These are phyloP conservation scores for Myrmophylax atrothorax DNA, from an alignment of 2,113 vertebrate species.

Conservation along the genomic window DNA sequence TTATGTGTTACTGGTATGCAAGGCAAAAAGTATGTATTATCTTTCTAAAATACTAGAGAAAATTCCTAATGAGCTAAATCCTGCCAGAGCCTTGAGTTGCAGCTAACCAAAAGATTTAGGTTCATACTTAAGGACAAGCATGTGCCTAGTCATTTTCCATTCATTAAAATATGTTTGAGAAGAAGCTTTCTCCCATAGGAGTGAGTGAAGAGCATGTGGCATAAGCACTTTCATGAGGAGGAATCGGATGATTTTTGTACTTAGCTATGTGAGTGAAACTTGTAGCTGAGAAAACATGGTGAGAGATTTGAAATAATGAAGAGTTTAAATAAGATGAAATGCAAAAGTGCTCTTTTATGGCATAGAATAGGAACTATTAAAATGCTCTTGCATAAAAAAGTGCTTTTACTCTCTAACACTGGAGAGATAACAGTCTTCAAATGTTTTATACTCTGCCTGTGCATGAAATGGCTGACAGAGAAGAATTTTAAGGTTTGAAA, in stretches of 20 bases:
- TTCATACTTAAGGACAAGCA: background rate
- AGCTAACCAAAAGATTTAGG: background rate
- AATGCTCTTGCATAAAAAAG: background rate
- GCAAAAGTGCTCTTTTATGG: background rate
- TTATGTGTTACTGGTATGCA: background rate
- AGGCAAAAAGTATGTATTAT: background rate
- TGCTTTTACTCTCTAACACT: background rate
- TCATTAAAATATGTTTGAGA: background rate
- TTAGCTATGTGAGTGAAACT: background rate
- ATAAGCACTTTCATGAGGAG: background rate
- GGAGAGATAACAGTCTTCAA: background rate
- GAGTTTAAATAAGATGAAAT: background rate
- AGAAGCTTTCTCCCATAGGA: background rate
- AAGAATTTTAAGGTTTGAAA: background rate
- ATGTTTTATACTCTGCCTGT: background rate
- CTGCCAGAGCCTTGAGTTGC: background rate
- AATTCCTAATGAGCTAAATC: background rate
- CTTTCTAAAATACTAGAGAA: background rate
- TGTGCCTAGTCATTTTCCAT: background rate
- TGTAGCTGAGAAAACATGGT: background rate
- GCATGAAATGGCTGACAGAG: background rate
- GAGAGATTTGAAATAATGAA: background rate
- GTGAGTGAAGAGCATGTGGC: background rate
- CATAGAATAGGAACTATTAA: background rate
- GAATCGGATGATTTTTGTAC: background rate